Base-by-base conservation (phyloP, 2,888 invertebrate species). In the Crepidodera aurea region DNA sequence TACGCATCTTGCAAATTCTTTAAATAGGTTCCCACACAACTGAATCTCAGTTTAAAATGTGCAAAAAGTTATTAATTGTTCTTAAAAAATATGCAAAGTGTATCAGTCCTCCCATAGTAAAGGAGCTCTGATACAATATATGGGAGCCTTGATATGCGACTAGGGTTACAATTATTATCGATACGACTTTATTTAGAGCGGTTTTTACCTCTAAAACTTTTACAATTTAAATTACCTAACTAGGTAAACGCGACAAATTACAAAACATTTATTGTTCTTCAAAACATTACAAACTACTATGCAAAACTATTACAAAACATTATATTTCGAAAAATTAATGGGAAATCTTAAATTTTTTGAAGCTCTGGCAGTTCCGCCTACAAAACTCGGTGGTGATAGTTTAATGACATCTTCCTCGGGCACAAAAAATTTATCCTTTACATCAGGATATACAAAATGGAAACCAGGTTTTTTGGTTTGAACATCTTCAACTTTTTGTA, bases 371-470 rank as follows among this genome's bases (percentile, higher is more conserved):
- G 51, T 51, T 15, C 51, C 51, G 12, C 51, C 32, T 13, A 32
- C 32, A 8, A 34, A 34, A 32, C 7, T 27, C 10, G 51, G 51
- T 32, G 16, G 18, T 10, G 51, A 34, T 51, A 51, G 15, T 15
- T 51, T 51, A 15, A 51, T 32, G 5, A 32, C 29, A 34, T 51
- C 51, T 27, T 32, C 8, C 10, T n/a, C 18, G n/a, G 32, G 15
- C 15, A 51, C n/a, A 8, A 18, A n/a, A 13, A 32, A 51, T 34
- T 16, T 16, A 32, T 51, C 51, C 3, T 13, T 16, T 10, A 51
- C 51, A 16, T 51, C 51, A 10, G 34, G 51, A 51, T 18, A 32
- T 10, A 51, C 12, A 32, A 51, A 32, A 34, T 15, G 34, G 19
- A 29, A 34, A 8, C 10, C 51, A n/a, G 32, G 32, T 7, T 6